Evolutionary conservation across 2,797 vertebrate genomes (phyloP).

Genomic region (Antrozous pallidus): DNA sequence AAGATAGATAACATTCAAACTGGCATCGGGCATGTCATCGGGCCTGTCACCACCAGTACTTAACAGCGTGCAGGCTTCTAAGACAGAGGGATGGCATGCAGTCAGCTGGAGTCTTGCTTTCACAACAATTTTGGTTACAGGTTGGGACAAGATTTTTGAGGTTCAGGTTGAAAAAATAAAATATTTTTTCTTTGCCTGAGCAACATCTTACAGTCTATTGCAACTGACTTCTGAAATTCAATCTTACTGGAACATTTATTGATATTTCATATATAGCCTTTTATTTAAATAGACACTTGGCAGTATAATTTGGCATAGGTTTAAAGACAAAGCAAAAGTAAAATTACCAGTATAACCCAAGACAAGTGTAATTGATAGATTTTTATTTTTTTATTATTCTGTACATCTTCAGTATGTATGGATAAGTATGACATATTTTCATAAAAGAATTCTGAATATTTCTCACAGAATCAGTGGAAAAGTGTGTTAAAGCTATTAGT

Average conservation of each 20-base stretch:
- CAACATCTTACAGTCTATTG: not conserved
- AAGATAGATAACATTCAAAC: not conserved
- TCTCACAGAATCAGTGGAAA: conserved; percentile 24
- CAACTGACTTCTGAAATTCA: not conserved
- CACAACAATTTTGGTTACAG: conserved; percentile 11
- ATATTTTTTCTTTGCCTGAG: not conserved
- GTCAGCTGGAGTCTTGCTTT: conserved; percentile 36
- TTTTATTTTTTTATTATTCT: not conserved
- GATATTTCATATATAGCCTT: conserved; percentile 1
- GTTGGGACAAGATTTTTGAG: conserved; percentile 54
- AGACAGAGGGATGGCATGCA: not conserved
- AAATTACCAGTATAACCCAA: not conserved
- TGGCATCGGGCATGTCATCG: not conserved
- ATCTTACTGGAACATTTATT: not conserved
- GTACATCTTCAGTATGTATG: not conserved
- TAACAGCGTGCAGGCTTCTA: not conserved
- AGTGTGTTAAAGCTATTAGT: not conserved
- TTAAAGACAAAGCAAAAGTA: not conserved
- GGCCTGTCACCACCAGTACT: not conserved
- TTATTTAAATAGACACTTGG: conserved; percentile 2
- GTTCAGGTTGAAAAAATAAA: conserved; percentile 42
- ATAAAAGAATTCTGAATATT: not conserved
- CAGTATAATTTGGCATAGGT: not conserved
- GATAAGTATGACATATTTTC: not conserved
- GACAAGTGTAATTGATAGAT: not conserved